Evolutionary conservation across 1,140 invertebrate genomes (phyloP).

Genomic region (Monochamus saltuarius): DNA sequence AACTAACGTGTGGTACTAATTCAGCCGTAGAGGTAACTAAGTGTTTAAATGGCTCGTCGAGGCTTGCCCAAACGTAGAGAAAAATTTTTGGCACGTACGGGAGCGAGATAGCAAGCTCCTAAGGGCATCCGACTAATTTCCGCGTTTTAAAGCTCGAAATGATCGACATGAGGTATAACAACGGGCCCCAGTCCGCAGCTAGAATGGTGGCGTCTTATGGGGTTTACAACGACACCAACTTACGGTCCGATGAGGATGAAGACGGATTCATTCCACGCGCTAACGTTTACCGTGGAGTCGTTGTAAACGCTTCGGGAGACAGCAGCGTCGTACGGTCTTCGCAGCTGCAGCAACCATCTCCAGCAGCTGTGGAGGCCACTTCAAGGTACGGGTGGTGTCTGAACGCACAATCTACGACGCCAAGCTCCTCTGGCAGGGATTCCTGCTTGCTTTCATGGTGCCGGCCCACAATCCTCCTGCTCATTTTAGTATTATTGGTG

Average conservation of each 20-base stretch:
- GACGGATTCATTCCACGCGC: constrained; percentile 52
- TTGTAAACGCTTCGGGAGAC: constrained; percentile 57
- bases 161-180: constrained; percentile 17
- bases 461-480: constrained; percentile 51
- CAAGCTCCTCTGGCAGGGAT: constrained; percentile 26
- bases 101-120: background rate
- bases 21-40: too few species aligned
- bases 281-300: constrained; percentile 55
- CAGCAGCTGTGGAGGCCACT: constrained; percentile 5
- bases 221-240: constrained; percentile 52
- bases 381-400: constrained; percentile 34
- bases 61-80: constrained; percentile 3
- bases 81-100: constrained; percentile 9
- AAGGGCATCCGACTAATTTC: background rate
- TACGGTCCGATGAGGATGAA: constrained; percentile 54
- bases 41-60: too few species aligned
- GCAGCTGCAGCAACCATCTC: constrained; percentile 1
- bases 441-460: constrained; percentile 50
- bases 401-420: constrained; percentile 12
- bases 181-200: constrained; percentile 24
- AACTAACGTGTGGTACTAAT: too few species aligned
- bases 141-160: background rate
- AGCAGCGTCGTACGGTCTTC: constrained; percentile 48
- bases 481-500: constrained; percentile 52
- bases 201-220: constrained; percentile 52